These are phyloP conservation scores for Dipodomys merriami DNA, from an alignment of 2,113 vertebrate genomes.

Conservation along the genomic window DNA sequence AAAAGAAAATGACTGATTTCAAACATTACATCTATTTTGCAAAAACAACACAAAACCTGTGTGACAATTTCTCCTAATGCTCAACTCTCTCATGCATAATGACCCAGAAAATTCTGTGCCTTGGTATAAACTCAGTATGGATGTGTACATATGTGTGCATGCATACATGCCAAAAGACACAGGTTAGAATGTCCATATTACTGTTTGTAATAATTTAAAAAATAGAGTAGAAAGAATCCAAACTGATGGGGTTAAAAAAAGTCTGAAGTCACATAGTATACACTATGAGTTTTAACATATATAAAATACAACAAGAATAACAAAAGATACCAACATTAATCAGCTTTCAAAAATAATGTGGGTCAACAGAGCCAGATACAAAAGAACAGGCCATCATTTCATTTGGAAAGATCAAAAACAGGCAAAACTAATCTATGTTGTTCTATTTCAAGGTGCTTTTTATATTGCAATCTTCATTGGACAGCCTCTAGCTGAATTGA, in stretches of 20 bases:
- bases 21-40: not conserved
- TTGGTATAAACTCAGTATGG: not conserved
- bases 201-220: not conserved
- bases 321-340: too few relatives aligned
- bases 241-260: not conserved
- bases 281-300: not conserved
- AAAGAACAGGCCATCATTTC: not conserved
- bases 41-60: not conserved
- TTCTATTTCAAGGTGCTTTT: not conserved
- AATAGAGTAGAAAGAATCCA: not conserved
- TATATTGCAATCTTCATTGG: not conserved
- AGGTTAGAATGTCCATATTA: not conserved
- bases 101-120: not conserved
- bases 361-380: not conserved
- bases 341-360: not conserved
- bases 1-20: constrained; percentile 25
- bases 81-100: not conserved
- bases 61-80: not conserved
- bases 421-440: not conserved
- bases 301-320: too few relatives aligned
- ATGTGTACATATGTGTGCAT: fast-evolving
- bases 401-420: not conserved
- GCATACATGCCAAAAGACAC: not conserved
- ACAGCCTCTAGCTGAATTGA: not conserved
- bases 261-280: not conserved